Evolutionary conservation across 2,797 vertebrate species (phyloP).

Genomic region (Channa striata): DNA sequence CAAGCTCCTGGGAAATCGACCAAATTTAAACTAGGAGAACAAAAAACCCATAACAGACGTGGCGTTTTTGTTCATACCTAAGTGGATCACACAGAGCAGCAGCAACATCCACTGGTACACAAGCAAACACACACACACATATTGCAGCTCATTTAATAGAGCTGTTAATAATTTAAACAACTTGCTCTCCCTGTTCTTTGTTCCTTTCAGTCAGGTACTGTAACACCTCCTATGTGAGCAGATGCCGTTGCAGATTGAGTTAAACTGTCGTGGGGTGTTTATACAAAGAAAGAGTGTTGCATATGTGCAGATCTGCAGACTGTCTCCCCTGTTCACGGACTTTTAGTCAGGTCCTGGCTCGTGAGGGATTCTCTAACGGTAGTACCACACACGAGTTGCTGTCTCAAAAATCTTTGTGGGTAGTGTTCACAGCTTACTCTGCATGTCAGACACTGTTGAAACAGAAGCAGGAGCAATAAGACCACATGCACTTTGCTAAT

Average conservation of each 20-base stretch:
- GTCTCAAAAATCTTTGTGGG: too few relatives aligned
- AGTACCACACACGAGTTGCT: too few relatives aligned
- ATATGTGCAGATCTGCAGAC: not conserved
- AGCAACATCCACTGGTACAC: conserved; percentile 44
- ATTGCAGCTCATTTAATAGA: conserved; percentile 14
- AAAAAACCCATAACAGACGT: too few relatives aligned
- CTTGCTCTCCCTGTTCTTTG: conserved; percentile 1
- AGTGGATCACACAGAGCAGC: conserved; percentile 39
- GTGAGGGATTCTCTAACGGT: too few relatives aligned
- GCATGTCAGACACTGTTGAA: not conserved
- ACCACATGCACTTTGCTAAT: conserved; percentile 37
- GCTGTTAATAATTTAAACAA: conserved; percentile 66
- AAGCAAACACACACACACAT: not conserved
- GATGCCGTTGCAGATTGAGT: conserved; percentile 1
- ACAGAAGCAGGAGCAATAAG: not conserved
- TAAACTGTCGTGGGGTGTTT: not conserved
- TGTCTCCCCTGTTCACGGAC: not conserved
- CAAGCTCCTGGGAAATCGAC: too few relatives aligned
- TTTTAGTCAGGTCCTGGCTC: not conserved
- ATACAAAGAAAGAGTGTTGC: not conserved
- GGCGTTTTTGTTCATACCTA: too few relatives aligned
- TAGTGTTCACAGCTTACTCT: not conserved
- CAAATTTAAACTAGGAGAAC: too few relatives aligned
- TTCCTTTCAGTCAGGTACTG: conserved; percentile 22
- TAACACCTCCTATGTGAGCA: conserved; percentile 16